Evolutionary conservation across 2,797 vertebrate genomes (phyloP).

Genomic region (Lindbergichthys nudifrons): DNA sequence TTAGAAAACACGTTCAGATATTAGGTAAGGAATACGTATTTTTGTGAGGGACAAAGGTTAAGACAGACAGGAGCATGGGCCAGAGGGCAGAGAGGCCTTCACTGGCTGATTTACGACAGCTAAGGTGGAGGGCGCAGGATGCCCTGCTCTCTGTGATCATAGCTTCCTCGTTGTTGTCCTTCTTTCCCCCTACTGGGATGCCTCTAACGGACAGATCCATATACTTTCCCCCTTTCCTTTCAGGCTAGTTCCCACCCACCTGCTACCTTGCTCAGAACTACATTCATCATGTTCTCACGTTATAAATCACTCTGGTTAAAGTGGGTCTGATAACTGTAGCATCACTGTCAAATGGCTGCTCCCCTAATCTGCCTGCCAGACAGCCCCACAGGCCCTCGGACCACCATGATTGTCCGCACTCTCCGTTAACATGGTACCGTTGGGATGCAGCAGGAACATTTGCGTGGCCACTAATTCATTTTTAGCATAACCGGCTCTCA

Average conservation of each 20-base stretch:
- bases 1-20: slow-evolving; percentile 5
- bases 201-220: slow-evolving; percentile 65
- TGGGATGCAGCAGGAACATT: slow-evolving; percentile 54
- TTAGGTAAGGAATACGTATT: slow-evolving; percentile 26
- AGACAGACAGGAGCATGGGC: slow-evolving; percentile 55
- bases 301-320: slow-evolving; percentile 86
- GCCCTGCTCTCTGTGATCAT: slow-evolving; percentile 69
- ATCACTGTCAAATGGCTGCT: slow-evolving; percentile 71
- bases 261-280: slow-evolving; percentile 77
- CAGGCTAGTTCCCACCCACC: slow-evolving; percentile 13
- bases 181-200: slow-evolving; percentile 64
- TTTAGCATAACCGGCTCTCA: slow-evolving; percentile 56
- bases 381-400: slow-evolving; percentile 69
- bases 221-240: slow-evolving; percentile 27
- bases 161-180: slow-evolving; percentile 58
- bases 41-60: slow-evolving; percentile 37
- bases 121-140: slow-evolving; percentile 71
- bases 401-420: slow-evolving; percentile 66
- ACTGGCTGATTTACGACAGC: slow-evolving; percentile 78
- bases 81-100: slow-evolving; percentile 50
- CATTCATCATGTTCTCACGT: slow-evolving; percentile 84
- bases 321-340: slow-evolving; percentile 84
- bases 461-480: slow-evolving; percentile 54
- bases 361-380: slow-evolving; percentile 72
- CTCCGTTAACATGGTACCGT: slow-evolving; percentile 38